phyloP scores from a whole-genome alignment of 2,113 vertebrate species.

The Phalacrocorax brasilianus region DNA sequence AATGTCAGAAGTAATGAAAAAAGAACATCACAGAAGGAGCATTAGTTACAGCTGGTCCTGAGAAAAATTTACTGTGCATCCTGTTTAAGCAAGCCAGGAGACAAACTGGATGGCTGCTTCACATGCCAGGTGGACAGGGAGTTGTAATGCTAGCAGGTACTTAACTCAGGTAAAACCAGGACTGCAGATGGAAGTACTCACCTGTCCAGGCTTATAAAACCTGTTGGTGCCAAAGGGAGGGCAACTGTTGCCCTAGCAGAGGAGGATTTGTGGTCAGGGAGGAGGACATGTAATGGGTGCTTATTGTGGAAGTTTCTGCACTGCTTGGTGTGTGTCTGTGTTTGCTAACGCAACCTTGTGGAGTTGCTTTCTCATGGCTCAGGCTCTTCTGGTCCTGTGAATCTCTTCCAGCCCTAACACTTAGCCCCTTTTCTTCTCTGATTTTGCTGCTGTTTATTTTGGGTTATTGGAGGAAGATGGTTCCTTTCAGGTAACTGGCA shows the following conservation, averaged over 20 bases:
- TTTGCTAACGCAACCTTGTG: rapidly evolving
- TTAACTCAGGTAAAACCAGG: not conserved
- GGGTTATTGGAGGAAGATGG: not conserved
- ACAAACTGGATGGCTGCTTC: not conserved
- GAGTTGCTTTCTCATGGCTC: not conserved
- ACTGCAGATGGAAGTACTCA: not conserved
- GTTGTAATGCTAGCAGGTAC: not conserved
- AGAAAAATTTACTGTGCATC: not conserved
- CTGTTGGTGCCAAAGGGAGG: not conserved
- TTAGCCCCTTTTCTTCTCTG: not conserved
- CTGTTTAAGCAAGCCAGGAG: not conserved
- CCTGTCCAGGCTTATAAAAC: not conserved
- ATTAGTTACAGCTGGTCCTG: not conserved
- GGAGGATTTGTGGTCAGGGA: not conserved
- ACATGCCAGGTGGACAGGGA: not conserved
- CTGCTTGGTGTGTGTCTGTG: not conserved
- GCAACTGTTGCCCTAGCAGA: not conserved
- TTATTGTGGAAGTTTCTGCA: not conserved
- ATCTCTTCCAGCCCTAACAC: not conserved
- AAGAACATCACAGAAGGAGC: not conserved
- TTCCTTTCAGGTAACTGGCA: not conserved
- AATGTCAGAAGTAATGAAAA: not conserved
- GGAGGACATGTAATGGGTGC: not conserved
- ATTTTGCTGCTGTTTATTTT: not conserved
- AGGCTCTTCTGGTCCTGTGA: not conserved